phyloP scores from a whole-genome alignment of 2,113 vertebrate genomes.

The Pholis gunnellus region DNA sequence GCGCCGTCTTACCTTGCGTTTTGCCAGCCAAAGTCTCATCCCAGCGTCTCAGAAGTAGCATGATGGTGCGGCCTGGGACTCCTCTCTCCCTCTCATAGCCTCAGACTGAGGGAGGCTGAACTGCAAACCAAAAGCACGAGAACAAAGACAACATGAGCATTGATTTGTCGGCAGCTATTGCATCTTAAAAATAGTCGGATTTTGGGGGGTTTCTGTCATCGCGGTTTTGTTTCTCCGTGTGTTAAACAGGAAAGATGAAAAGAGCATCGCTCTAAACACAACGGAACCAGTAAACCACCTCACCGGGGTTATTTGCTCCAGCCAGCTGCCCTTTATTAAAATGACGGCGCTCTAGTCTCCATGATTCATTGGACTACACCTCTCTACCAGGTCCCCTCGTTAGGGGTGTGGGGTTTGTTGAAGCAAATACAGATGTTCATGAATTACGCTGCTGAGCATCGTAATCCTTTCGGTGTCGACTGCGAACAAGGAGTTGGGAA shows the following conservation, averaged over 20 bases:
- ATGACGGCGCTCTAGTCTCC: constrained; percentile 25
- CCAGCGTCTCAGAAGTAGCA: constrained; percentile 85
- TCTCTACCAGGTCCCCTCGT: constrained; percentile 38
- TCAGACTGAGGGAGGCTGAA: constrained; percentile 81
- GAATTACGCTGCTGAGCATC: constrained; percentile 26
- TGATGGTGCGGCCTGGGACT: constrained; percentile 83
- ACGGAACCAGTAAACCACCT: background rate
- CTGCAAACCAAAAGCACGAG: constrained; percentile 46
- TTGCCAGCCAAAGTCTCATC: constrained; percentile 83
- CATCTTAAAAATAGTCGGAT: background rate
- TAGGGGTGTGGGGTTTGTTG: constrained; percentile 34
- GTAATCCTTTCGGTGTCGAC: constrained; percentile 33
- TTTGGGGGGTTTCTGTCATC: background rate
- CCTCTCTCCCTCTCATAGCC: constrained; percentile 87
- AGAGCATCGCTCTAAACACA: background rate
- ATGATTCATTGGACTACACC: constrained; percentile 42
- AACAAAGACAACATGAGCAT: constrained; percentile 31
- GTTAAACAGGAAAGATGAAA: background rate
- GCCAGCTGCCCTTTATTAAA: constrained; percentile 46
- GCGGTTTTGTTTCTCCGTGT: background rate
- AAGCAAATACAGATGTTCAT: constrained; percentile 50
- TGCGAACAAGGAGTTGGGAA: constrained; percentile 13
- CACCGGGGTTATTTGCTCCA: constrained; percentile 26
- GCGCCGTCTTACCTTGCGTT: constrained; percentile 81
- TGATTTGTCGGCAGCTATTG: background rate